Evolutionary conservation across 2,113 vertebrate species (phyloP).

Genomic region (human (Homo sapiens)): DNA sequence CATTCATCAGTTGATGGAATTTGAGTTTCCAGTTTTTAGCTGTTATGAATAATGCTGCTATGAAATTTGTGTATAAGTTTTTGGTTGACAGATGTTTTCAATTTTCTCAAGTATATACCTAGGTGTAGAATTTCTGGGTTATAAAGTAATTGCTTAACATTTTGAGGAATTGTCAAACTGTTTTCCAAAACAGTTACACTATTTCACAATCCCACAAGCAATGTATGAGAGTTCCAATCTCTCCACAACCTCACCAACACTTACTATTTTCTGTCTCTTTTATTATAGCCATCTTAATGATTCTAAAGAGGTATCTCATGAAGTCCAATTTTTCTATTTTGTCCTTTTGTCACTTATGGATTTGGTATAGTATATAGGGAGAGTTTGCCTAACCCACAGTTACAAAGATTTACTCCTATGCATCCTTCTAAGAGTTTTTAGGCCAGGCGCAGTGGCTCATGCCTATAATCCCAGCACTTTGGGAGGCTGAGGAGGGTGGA

Average conservation of each 20-base stretch:
- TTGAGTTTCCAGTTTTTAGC: neutral
- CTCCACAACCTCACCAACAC: neutral
- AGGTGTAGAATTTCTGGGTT: neutral
- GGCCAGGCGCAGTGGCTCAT: too few relatives aligned
- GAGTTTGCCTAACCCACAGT: neutral
- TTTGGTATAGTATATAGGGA: neutral
- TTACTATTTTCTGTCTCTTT: neutral
- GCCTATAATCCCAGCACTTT: too few relatives aligned
- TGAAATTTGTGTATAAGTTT: neutral
- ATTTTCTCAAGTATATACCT: neutral
- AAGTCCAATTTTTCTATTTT: neutral
- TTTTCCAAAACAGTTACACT: neutral
- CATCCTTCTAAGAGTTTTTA: neutral
- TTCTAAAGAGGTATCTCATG: neutral
- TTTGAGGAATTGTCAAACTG: neutral
- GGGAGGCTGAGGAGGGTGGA: too few relatives aligned
- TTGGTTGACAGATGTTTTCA: neutral
- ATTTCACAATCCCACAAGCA: neutral
- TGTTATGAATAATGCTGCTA: neutral
- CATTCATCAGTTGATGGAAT: neutral
- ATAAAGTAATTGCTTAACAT: neutral
- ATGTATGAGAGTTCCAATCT: neutral
- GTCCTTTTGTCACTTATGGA: neutral
- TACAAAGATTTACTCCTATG: neutral
- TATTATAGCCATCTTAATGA: neutral